Conservation (phyloP, 2,113 vertebrate genomes). For the Phalacrocorax aristotelis region DNA sequence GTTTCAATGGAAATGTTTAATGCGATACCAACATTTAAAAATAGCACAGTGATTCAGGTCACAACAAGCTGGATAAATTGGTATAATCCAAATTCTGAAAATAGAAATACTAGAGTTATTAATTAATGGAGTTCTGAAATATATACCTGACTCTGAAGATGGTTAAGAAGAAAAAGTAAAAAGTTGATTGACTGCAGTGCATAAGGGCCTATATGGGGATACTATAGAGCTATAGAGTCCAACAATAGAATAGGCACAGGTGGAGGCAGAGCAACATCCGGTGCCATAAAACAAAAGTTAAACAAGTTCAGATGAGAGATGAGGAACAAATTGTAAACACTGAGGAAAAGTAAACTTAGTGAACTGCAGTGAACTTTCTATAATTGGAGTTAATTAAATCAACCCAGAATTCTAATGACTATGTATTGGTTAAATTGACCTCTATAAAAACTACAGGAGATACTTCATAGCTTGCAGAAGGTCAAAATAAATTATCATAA, state of each 20-base stretch:
- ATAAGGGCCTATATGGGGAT: not conserved
- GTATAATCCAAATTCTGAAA: not conserved
- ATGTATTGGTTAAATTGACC: not conserved
- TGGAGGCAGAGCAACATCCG: not conserved
- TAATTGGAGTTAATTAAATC: not conserved
- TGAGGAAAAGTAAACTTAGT: not conserved
- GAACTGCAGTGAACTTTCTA: not conserved
- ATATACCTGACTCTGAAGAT: not conserved
- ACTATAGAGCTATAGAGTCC: not conserved
- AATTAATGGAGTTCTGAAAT: not conserved
- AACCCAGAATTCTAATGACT: not conserved
- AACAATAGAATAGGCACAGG: not conserved
- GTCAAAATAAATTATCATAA: not conserved
- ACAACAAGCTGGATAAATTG: not conserved
- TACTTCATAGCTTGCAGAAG: not conserved
- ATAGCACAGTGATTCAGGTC: not conserved
- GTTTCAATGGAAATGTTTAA: not conserved
- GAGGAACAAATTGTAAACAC: not conserved
- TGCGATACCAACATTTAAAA: not conserved
- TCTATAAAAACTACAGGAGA: not conserved
- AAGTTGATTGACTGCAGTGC: not conserved
- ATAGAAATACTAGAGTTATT: not conserved
- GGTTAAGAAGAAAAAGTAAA: not conserved
- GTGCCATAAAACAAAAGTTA: not conserved
- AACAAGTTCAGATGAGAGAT: not conserved